Evolutionary conservation across 2,113 vertebrate species (phyloP), one percentile per base, ranked within the genome.

Genomic region (Agelaius tricolor): DNA sequence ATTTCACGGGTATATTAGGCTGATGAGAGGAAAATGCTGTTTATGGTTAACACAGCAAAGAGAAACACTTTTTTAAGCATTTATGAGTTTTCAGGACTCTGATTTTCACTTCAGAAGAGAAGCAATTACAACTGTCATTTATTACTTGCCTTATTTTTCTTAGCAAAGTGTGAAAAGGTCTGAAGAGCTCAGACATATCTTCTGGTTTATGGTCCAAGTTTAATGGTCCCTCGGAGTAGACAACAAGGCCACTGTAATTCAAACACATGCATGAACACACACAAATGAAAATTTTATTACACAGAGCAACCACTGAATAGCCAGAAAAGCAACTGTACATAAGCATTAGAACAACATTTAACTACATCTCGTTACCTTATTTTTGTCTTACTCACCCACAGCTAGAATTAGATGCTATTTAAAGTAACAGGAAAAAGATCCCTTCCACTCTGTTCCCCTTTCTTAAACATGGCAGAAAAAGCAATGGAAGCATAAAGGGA

Each of bases 171-270:
- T 99, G 99, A 97, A 99, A 99, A 83, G 99, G 99, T 75, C 99
- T 98, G 97, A 99, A 99, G 87, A 99, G 99, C 96, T 99, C 99
- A 11, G 99, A 99, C 98, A 99, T 99, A 96, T 99, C 99, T 93
- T 99, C 99, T 63, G 98, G 97, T 97, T 99, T 99, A 90, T 98
- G 98, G 89, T 99, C 99, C 91, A 99, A 96, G 97, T 99, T 99
- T 93, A 99, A 98, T 54, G 99, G 99, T 95, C 99, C 99, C 39
- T 99, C 99, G 0, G 99, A 98, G 93, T 99, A 99, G 86, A 99
- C 99, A 87, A 99, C 98, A 95, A 99, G 98, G 95, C 99, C 99
- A 84, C 99, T 99, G 97, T 72, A 97, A 95, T 96, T 81, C 87
- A 97, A 87, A 95, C 76, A 97, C 33, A 94, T 10, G 67, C 77